Evolutionary conservation across 2,888 invertebrate species (phyloP), one percentile per base, ranked within the genome.

Genomic region (Hydraecia micacea): DNA sequence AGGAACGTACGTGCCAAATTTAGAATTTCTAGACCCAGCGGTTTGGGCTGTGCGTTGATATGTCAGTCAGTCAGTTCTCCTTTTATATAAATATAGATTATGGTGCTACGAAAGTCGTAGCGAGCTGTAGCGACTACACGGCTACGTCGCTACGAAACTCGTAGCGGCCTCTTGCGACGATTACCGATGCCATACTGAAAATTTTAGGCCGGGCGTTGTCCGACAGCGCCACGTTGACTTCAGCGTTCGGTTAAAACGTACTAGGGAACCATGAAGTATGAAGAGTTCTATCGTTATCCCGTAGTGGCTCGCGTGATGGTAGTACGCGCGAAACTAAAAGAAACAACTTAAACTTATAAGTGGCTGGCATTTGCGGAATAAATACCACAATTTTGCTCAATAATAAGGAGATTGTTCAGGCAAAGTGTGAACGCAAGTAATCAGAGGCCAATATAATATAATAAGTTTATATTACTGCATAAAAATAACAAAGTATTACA

Each of bases 191-290:
- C 1, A 18, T 25, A 28, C 18, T 71, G 39, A 72, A 80, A 15
- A 7, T 79, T 66, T 39, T 11, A 32, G 21, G 73, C 13, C 15
- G 15, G 46, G 32, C 49, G 25, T 32, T 52, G 42, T 65, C n/a
- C 18, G 1, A 36, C 18, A 72, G 32, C 25, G 2, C 52, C n/a
- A 66, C 77, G n/a, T 28, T 55, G 25, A 60, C 28, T 67, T 66
- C 42, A 79, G 39, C 65, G 13, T 79, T 80, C 42, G 65, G 65
- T 32, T 73, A 28, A 66, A 60, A 80, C 4, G 21, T 42, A 73
- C 65, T 49, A 81, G 81, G 74, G 6, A 28, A 13, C 21, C 55
- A 81, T 81, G 0, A 55, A 6, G 6, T 39, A 4, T 4, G n/a
- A n/a, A 66, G 58, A 36, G 21, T 42, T 63, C 7, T 39, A 32